Evolutionary conservation across 37 sponge, comb jelly and placozoan species (phyloP), one percentile per base, ranked within the genome.

Genomic region (Theonella swinhoei): DNA sequence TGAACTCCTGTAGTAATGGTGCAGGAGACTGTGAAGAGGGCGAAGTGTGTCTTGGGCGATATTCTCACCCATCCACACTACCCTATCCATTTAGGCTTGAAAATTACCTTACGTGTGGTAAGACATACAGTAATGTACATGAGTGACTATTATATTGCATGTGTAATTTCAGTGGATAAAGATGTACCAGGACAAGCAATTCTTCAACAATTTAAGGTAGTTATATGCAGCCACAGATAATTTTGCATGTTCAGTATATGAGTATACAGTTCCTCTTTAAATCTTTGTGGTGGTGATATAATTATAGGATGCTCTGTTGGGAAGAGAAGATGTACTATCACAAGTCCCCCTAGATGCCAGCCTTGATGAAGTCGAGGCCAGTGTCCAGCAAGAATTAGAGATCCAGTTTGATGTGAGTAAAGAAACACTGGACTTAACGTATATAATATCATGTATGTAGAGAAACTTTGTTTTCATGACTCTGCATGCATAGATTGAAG

Each of bases 1-100:
- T n/a, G 81, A 82, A 81, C 61, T 81, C 88, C 3, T 88, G 88
- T 68, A 76, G 65, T 5, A 82, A 88, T 81, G 82, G 82, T n/a
- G n/a, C n/a, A n/a, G n/a, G n/a, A n/a, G n/a, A 80, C 20, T 87
- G 88, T 80, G 88, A 66, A 9, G 14, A n/a, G 28, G 54, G 20
- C 0, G 9, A 68, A 39, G 82, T 67, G 28, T 81, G 83, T 29
- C 68, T 76, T 11, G 82, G 69, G 3, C 29, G 31, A 30, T 82
- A 76, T 39, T 24, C 37, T 4, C 77, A 75, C 3, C 77, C 83
- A n/a, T 60, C 62, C 32, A 40, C 11, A 39, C 54, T 82, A 22
- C 68, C 58, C 39, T 88, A 77, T 62, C 77, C 66, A 9, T 75
- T 73, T 58, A 28, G 42, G 19, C 26, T 64, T 14, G 39, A 39